phyloP scores from a whole-genome alignment of 2,113 vertebrate species.

The Callospermophilus lateralis region DNA sequence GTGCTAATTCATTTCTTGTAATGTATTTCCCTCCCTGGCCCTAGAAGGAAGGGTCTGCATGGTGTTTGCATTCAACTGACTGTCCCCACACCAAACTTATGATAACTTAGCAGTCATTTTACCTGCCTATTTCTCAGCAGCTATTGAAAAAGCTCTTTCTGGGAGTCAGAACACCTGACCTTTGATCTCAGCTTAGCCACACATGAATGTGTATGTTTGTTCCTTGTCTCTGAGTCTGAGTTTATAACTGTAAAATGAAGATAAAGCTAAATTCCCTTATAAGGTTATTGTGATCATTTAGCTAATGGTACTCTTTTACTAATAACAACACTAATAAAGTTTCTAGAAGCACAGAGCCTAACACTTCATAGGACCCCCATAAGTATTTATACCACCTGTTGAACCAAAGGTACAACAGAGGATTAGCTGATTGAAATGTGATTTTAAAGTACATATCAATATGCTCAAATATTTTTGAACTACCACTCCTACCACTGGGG shows the following conservation, averaged over 20 bases:
- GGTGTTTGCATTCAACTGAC: not conserved
- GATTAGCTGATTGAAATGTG: constrained; percentile 1
- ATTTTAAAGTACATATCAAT: not conserved
- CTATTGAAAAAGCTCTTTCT: not conserved
- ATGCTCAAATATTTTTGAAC: not conserved
- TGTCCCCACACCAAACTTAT: no score
- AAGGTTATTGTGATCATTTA: not conserved
- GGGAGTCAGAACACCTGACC: not conserved
- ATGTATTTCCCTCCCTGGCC: not conserved
- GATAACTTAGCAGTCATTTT: not conserved
- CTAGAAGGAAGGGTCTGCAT: accelerated
- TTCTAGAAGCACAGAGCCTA: not conserved
- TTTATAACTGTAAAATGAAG: not conserved
- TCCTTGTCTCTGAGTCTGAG: not conserved
- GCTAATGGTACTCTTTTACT: not conserved
- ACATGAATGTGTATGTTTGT: not conserved
- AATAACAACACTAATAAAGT: not conserved
- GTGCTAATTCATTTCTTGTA: not conserved
- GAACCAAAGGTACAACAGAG: not conserved
- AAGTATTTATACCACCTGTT: not conserved
- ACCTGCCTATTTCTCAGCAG: not conserved
- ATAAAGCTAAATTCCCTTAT: not conserved
- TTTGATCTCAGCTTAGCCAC: not conserved
- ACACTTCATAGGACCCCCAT: not conserved
- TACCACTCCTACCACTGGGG: not conserved